These are phyloP conservation scores for Zhuqinia jingwanae DNA, from an alignment of 2,888 invertebrate species.

Conservation along the genomic window DNA sequence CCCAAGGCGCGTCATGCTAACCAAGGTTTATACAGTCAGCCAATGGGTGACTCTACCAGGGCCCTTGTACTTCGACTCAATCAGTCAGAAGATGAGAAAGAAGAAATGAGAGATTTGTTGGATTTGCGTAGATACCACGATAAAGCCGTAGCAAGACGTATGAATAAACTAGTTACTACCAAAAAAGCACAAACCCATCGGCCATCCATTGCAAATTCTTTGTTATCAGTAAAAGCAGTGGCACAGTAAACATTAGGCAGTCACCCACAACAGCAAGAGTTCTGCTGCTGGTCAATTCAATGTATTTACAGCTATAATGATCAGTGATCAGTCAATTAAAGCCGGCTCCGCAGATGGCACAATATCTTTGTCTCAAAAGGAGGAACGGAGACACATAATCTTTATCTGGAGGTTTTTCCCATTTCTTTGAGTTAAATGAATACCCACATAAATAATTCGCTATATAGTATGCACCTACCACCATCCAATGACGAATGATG, in stretches of 20 bases:
- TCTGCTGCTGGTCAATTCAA: too few relatives aligned
- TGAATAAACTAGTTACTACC: constrained; percentile 79
- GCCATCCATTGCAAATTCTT: constrained; percentile 67
- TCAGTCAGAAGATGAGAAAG: constrained; percentile 95
- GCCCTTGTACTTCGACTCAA: constrained; percentile 93
- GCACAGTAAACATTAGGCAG: too few relatives aligned
- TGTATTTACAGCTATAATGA: too few relatives aligned
- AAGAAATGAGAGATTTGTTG: constrained; percentile 95
- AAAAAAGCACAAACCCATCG: constrained; percentile 51
- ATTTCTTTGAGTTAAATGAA: too few relatives aligned
- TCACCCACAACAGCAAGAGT: too few relatives aligned
- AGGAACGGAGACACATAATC: too few relatives aligned
- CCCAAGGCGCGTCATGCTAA: constrained; percentile 92
- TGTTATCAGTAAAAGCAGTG: constrained; percentile 59
- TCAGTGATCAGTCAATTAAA: too few relatives aligned
- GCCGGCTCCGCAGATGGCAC: too few relatives aligned
- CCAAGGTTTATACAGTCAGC: constrained; percentile 95
- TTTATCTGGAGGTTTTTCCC: too few relatives aligned
- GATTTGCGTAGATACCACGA: constrained; percentile 95
- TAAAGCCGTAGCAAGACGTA: constrained; percentile 88
- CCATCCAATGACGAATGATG: background rate
- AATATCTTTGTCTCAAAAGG: too few relatives aligned
- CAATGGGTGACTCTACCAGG: constrained; percentile 93
- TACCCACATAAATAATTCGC: too few relatives aligned
- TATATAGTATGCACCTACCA: too few relatives aligned